Conservation (phyloP, 2,888 invertebrate genomes). For the Thereva unica region DNA sequence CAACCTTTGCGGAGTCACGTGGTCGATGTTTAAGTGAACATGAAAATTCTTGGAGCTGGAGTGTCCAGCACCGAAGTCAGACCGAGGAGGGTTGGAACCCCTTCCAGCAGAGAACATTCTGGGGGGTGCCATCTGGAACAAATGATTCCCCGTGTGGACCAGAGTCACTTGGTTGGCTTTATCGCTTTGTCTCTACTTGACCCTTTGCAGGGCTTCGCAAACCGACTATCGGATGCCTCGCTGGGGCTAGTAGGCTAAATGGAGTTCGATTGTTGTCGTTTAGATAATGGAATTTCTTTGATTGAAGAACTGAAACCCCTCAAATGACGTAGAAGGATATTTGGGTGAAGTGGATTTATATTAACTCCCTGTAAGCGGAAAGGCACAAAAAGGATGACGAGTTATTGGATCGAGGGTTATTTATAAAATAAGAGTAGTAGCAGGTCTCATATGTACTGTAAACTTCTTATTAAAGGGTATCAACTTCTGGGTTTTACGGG, state of each 20-base stretch:
- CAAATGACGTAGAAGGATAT: conserved; percentile 28
- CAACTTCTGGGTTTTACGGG: too few relatives aligned
- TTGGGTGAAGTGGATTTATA: conserved; percentile 13
- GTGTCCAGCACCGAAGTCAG: conserved; percentile 4
- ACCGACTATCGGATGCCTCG: not conserved
- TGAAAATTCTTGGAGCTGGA: conserved; percentile 10
- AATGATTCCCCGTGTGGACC: conserved; percentile 6
- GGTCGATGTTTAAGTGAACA: conserved; percentile 2
- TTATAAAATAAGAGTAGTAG: too few relatives aligned
- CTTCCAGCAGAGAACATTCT: not conserved
- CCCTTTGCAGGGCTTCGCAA: not conserved
- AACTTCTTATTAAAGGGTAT: too few relatives aligned
- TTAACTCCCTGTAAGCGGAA: too few relatives aligned
- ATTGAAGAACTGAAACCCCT: conserved; percentile 24
- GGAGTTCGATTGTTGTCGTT: conserved; percentile 13
- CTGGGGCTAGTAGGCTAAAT: not conserved
- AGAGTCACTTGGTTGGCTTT: conserved; percentile 14
- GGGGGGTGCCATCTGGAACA: not conserved
- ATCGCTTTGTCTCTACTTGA: not conserved
- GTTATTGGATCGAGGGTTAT: too few relatives aligned
- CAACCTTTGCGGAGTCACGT: conserved; percentile 19
- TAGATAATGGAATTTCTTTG: conserved; percentile 18
- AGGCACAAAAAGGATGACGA: too few relatives aligned
- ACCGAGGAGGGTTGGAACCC: not conserved
- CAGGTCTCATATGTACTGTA: too few relatives aligned